These are phyloP conservation scores for Littorina saxatilis DNA, from an alignment of 1,140 invertebrate species.

Conservation along the genomic window DNA sequence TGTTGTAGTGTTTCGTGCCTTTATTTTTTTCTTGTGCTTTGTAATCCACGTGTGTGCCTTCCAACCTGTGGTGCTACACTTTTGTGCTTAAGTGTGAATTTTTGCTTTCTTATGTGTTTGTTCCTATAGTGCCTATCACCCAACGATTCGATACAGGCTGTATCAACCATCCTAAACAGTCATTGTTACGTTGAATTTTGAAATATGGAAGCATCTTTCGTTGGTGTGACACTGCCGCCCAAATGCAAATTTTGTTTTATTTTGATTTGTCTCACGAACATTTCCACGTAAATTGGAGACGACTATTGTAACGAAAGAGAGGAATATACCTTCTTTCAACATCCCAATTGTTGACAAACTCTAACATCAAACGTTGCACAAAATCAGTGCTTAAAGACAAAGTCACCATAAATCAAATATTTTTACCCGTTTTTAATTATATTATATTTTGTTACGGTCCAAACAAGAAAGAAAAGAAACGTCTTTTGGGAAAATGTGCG, in stretches of 20 bases:
- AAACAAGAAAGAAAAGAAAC: no score
- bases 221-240: not conserved
- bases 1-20: not conserved
- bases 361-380: not conserved
- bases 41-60: slow-evolving; percentile 24
- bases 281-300: slow-evolving; percentile 19
- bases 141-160: no score
- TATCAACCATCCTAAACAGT: no score
- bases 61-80: slow-evolving; percentile 10
- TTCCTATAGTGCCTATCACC: no score
- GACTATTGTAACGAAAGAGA: slow-evolving; percentile 3
- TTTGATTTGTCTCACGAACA: slow-evolving; percentile 20
- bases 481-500: not conserved
- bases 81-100: not conserved
- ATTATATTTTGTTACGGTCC: no score
- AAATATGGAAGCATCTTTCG: not conserved
- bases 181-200: no score
- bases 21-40: not conserved
- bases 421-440: no score
- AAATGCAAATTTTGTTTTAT: slow-evolving; percentile 23
- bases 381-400: not conserved
- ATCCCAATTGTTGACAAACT: not conserved
- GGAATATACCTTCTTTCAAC: not conserved
- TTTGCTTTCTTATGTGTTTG: not conserved
- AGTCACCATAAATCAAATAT: not conserved